A percentile compares a stretch with the other conserved stretches of the same genome.
These are phyloP conservation scores for Carduelis carduelis DNA, from an alignment of 2,797 vertebrate species.

Conservation along the genomic window DNA sequence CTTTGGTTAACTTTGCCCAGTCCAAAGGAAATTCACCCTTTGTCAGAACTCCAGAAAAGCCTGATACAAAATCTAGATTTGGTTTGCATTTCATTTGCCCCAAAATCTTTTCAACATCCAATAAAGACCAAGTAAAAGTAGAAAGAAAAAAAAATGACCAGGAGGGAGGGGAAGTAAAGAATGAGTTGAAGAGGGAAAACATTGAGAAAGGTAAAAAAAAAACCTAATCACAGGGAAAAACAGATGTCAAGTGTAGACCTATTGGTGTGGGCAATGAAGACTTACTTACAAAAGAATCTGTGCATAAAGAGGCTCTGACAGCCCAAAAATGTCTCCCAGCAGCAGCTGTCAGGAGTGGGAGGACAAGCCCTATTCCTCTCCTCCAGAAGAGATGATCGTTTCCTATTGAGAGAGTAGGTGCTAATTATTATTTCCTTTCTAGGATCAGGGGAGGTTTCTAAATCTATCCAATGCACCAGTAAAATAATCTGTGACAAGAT, in stretches of 20 bases:
- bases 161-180: neutral
- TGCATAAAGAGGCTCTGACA: constrained; percentile 26
- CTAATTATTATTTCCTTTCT: constrained; percentile 38
- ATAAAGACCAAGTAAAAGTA: neutral
- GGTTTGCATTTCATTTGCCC: neutral
- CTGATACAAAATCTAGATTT: neutral
- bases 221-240: neutral
- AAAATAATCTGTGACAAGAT: neutral
- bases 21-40: neutral
- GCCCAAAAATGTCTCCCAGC: constrained; percentile 31
- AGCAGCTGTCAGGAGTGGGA: constrained; percentile 39
- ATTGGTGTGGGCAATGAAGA: neutral
- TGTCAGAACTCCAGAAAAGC: neutral
- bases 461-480: neutral
- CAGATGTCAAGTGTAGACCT: neutral
- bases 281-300: constrained; percentile 18
- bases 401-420: neutral
- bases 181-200: neutral
- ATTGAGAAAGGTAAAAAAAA: neutral
- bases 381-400: neutral
- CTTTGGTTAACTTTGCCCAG: neutral
- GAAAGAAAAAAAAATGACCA: neutral
- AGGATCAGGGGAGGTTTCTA: neutral
- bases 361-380: neutral
- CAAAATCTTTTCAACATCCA: neutral